phyloP scores from a whole-genome alignment of 2,113 vertebrate genomes.

The Procavia capensis region DNA sequence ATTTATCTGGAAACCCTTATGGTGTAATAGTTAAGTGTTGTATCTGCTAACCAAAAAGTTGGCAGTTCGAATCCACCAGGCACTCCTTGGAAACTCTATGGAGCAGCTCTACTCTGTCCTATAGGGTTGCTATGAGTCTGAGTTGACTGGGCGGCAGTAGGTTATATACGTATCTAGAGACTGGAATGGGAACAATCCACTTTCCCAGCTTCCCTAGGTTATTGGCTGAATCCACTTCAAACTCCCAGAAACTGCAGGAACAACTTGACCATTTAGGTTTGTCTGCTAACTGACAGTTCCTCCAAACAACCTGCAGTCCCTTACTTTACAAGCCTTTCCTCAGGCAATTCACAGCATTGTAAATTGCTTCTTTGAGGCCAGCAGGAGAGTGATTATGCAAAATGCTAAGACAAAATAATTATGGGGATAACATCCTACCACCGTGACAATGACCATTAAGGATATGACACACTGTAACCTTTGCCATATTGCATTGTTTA shows the following conservation, averaged over 20 bases:
- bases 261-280: neutral
- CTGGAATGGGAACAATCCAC: neutral
- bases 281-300: accelerated
- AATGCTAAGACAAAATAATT: neutral
- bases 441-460: neutral
- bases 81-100: too few relatives aligned
- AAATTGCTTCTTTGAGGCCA: neutral
- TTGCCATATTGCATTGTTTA: neutral
- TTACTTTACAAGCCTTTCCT: neutral
- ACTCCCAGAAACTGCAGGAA: too few relatives aligned
- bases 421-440: neutral
- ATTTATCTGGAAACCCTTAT: neutral
- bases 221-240: neutral
- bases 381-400: accelerated
- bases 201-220: neutral
- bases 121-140: too few relatives aligned
- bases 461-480: neutral
- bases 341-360: neutral
- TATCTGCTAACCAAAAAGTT: too few relatives aligned
- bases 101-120: too few relatives aligned
- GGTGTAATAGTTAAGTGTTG: too few relatives aligned
- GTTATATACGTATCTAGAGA: neutral
- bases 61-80: too few relatives aligned
- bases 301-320: neutral
- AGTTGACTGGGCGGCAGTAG: too few relatives aligned